These are phyloP conservation scores for Dinoponera quadriceps DNA, from an alignment of 1,140 invertebrate species.

Conservation along the genomic window DNA sequence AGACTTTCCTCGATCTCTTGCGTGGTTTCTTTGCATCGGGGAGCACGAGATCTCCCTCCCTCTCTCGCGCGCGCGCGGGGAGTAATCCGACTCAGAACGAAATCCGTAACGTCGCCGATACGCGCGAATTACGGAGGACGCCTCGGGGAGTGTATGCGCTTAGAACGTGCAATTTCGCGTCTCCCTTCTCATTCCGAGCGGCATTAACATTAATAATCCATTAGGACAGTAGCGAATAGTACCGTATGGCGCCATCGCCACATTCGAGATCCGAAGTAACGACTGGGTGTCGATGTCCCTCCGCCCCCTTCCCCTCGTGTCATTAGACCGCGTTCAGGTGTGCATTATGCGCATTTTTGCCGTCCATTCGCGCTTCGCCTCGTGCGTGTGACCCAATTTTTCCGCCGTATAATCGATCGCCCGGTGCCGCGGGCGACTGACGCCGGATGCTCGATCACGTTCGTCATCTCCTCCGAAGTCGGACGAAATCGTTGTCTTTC, in stretches of 20 bases:
- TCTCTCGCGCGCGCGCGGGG: background rate
- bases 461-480: background rate
- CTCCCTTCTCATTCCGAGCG: constrained; percentile 44
- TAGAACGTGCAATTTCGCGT: constrained; percentile 56
- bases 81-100: constrained; percentile 30
- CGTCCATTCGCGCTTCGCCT: background rate
- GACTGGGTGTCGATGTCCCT: constrained; percentile 39
- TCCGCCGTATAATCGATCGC: constrained; percentile 38
- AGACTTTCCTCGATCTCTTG: constrained; percentile 40
- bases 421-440: constrained; percentile 1
- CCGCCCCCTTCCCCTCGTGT: constrained; percentile 27
- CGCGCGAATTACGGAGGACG: constrained; percentile 38
- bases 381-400: constrained; percentile 36
- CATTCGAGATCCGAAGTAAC: constrained; percentile 36
- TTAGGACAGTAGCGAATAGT: constrained; percentile 58
- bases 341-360: constrained; percentile 36
- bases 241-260: constrained; percentile 27
- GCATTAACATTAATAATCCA: constrained; percentile 70
- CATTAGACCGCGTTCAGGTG: constrained; percentile 40
- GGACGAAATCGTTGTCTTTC: background rate
- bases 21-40: background rate
- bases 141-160: constrained; percentile 43
- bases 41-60: background rate
- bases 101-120: constrained; percentile 46
- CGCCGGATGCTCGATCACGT: constrained; percentile 29